Evolutionary conservation across 2,113 vertebrate species (phyloP).

Genomic region (Oceanites oceanicus): DNA sequence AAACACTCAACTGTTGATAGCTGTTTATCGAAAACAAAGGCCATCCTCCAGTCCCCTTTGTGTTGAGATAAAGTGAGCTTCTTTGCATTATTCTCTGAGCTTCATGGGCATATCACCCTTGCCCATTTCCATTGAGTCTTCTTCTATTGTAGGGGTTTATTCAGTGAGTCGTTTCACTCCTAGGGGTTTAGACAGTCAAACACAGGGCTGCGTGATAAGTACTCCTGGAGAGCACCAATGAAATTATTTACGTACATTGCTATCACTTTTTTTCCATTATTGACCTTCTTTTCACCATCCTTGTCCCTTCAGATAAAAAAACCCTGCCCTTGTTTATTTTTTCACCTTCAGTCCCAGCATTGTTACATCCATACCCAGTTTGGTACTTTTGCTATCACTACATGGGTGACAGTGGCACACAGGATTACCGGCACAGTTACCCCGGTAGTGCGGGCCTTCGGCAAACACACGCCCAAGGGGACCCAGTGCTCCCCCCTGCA

Average conservation of each 20-base stretch:
- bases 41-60: neutral
- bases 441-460: neutral
- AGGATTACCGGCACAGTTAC: neutral
- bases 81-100: neutral
- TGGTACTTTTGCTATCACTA: neutral
- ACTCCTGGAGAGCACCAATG: neutral
- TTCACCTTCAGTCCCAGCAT: neutral
- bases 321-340: neutral
- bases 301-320: neutral
- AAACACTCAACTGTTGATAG: neutral
- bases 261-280: neutral
- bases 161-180: neutral
- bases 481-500: neutral
- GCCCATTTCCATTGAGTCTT: neutral
- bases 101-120: neutral
- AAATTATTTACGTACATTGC: neutral
- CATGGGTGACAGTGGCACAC: neutral
- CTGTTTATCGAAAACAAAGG: neutral
- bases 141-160: neutral
- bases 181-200: neutral
- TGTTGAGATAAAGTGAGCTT: neutral
- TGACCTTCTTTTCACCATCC: neutral
- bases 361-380: neutral
- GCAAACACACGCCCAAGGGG: neutral
- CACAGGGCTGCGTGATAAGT: neutral